Evolutionary conservation across 2,113 vertebrate species (phyloP).

Genomic region (Odontesthes bonariensis): DNA sequence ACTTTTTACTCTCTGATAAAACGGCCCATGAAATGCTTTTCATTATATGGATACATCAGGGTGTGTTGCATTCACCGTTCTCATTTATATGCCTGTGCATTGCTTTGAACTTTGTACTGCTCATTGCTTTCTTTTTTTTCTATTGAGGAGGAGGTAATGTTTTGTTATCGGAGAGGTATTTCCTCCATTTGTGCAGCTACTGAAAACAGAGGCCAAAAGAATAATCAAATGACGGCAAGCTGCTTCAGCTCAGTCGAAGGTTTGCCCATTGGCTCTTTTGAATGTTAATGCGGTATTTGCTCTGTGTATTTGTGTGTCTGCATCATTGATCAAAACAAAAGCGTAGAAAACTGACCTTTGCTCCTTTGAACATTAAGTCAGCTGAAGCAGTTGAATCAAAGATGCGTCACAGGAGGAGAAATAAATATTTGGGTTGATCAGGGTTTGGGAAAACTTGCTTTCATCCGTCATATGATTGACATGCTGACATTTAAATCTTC

Average conservation of each 20-base stretch:
- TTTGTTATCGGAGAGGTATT: slow-evolving; percentile 40
- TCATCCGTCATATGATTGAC: slow-evolving; percentile 23
- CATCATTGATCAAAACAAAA: slow-evolving; percentile 26
- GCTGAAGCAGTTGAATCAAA: slow-evolving; percentile 48
- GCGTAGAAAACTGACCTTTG: slow-evolving; percentile 26
- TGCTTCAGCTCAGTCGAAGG: slow-evolving; percentile 45
- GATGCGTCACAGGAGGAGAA: slow-evolving; percentile 5
- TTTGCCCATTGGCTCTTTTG: slow-evolving; percentile 51
- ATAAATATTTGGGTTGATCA: slow-evolving; percentile 23
- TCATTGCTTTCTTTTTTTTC: not conserved
- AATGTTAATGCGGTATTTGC: slow-evolving; percentile 56
- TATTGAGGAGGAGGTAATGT: not conserved
- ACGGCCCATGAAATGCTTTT: slow-evolving; percentile 42
- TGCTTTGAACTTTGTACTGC: slow-evolving; percentile 20
- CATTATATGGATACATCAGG: slow-evolving; percentile 6
- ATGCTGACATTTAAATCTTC: slow-evolving; percentile 2
- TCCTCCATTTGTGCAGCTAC: slow-evolving; percentile 40
- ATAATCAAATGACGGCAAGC: slow-evolving; percentile 57
- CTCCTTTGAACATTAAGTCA: slow-evolving; percentile 34
- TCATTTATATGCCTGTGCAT: slow-evolving; percentile 10
- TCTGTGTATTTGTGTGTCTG: slow-evolving; percentile 11
- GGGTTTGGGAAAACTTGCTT: slow-evolving; percentile 38
- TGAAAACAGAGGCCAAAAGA: slow-evolving; percentile 45
- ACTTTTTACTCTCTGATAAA: slow-evolving; percentile 14
- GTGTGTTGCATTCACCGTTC: not conserved